A percentile compares a stretch with the other conserved stretches of the same genome.
phyloP scores from a whole-genome alignment of 2,113 vertebrate species.

The Corythoichthys haematopterus region DNA sequence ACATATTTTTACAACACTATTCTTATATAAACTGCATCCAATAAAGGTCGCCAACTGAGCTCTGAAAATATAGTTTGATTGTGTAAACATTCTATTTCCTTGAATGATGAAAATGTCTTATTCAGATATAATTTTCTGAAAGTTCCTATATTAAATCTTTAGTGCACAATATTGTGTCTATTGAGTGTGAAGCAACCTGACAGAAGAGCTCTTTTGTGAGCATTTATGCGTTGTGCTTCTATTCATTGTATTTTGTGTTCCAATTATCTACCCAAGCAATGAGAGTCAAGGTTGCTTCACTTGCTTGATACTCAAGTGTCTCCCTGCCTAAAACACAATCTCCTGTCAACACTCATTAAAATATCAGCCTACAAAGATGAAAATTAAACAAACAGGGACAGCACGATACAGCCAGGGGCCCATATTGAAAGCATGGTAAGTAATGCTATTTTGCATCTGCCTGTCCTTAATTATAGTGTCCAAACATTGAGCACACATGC shows the following conservation, averaged over 20 bases:
- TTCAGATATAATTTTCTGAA: background rate
- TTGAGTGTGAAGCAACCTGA: background rate
- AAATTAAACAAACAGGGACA: slow-evolving; percentile 13
- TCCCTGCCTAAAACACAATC: background rate
- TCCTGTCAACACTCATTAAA: slow-evolving; percentile 9
- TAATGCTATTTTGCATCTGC: slow-evolving; percentile 25
- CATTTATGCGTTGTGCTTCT: background rate
- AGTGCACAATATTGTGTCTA: background rate
- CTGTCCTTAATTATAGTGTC: slow-evolving; percentile 37
- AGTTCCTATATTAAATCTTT: background rate
- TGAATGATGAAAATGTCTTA: background rate
- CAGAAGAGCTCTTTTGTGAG: background rate
- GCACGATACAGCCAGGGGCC: slow-evolving; percentile 6
- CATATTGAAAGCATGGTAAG: slow-evolving; percentile 28
- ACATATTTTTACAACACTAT: background rate
- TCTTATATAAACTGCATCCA: background rate
- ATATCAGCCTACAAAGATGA: background rate
- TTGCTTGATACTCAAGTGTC: background rate
- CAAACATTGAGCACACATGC: slow-evolving; percentile 28
- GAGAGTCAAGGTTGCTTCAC: background rate
- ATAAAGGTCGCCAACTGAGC: background rate
- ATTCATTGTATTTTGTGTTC: background rate
- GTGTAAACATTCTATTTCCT: background rate
- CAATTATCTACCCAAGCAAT: background rate
- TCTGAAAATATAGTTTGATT: background rate